Base-by-base conservation (phyloP, 2,113 vertebrate genomes). In the Neotragus moschatus region DNA sequence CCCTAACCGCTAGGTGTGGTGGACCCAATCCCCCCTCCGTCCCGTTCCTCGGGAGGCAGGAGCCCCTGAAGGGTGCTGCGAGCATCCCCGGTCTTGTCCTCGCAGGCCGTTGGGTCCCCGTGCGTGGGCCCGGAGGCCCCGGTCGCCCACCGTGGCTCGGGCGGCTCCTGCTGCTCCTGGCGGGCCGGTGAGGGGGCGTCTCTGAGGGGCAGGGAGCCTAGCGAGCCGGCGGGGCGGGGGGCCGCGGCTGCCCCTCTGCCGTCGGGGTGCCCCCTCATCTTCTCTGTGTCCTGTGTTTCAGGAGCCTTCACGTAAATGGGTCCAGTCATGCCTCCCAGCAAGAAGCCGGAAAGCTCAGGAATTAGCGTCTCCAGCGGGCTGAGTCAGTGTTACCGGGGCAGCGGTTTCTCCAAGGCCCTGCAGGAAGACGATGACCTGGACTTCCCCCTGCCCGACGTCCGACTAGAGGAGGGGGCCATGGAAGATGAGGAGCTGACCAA, bases 241-340 rank as follows among this genome's bases (percentile, higher is more conserved):
- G 58, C 9, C 26, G 3, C 4, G 2, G 33, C 53, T 19, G 25
- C 39, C 82, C 73, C 51, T 88, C 43, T 30, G 30, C 49, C 61
- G 10, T 7, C 73, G 12, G 73, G 73, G 47, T 80, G 30, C 21
- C 61, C 58, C 47, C 88, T 99, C 95, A 97, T 95, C 51, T 90
- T 96, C 80, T 89, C 90, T 98, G 30, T 98, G 51, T 92, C 25
- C 30, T 98, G 92, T 90, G 8, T 93, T 96, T 94, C 93, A 99
- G 99, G 99, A 99, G 99, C 98, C 98, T 98, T 99, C 99, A 99
- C 99, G 99, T 99, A 99, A 99, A 99, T 99, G 99, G 99, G 99
- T 99, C 99, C 99, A 99, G 99, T 99, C 99, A 99, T 99, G 99
- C 99, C 99, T 99, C 99, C 99, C 99, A 99, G 99, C 98, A 99